phyloP scores from a whole-genome alignment of 2,113 vertebrate genomes.

The Eudorcas thomsonii region DNA sequence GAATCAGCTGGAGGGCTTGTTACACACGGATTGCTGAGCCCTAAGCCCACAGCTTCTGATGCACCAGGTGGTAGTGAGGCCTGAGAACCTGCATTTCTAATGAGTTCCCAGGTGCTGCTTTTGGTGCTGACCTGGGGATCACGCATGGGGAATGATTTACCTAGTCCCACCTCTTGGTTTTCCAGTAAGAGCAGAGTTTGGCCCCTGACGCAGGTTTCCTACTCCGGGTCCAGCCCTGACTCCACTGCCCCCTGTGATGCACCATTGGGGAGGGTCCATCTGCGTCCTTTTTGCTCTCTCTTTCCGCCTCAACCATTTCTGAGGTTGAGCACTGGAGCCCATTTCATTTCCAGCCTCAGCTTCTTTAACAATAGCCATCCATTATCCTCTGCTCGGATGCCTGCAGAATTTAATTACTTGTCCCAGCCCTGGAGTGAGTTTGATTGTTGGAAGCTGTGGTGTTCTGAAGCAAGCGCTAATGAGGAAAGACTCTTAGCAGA shows the following conservation, averaged over 20 bases:
- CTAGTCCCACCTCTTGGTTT: not conserved
- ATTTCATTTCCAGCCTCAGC: conserved; percentile 24
- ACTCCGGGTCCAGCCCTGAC: not conserved
- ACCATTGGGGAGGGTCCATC: not conserved
- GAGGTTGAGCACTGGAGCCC: conserved; percentile 17
- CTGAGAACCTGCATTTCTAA: conserved; percentile 6
- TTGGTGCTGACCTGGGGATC: not conserved
- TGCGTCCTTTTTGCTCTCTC: not conserved
- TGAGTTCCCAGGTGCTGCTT: not conserved
- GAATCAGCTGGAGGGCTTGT: not conserved
- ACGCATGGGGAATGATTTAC: not conserved
- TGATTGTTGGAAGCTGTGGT: conserved; percentile 61
- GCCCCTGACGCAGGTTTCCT: not conserved
- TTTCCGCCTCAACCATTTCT: not conserved
- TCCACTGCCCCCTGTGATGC: accelerated
- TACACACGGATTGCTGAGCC: not conserved
- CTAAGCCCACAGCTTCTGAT: not conserved
- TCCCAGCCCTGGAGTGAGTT: conserved; percentile 57
- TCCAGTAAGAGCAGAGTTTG: not conserved
- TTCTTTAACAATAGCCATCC: conserved; percentile 64
- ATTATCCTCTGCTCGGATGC: conserved; percentile 58
- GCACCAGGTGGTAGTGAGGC: not conserved
- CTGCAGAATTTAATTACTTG: conserved; percentile 71
- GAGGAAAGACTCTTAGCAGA: conserved; percentile 51
- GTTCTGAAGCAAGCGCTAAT: conserved; percentile 57